A percentile compares a stretch with the other conserved stretches of the same genome.
Conservation (phyloP, 1,140 invertebrate genomes). For the Drusus annulatus region DNA sequence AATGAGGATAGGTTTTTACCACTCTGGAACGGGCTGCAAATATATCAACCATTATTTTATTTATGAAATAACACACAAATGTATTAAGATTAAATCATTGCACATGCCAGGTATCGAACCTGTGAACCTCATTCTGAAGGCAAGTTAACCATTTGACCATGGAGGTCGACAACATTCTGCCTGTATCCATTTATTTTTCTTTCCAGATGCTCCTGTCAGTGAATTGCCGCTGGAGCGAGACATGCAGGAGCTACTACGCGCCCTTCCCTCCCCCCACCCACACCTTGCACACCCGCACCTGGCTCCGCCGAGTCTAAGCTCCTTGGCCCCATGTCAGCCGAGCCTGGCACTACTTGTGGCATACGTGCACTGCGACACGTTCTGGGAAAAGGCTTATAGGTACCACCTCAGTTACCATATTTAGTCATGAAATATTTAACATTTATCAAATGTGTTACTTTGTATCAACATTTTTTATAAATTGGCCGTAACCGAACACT, state of each 20-base stretch:
- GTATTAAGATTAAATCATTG: too few species aligned
- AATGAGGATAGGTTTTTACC: too few species aligned
- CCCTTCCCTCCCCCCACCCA: neutral
- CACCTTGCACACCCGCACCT: neutral
- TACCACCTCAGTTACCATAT: neutral
- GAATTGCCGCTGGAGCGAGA: conserved; percentile 48
- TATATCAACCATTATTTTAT: too few species aligned
- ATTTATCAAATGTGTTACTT: too few species aligned
- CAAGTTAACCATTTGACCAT: neutral
- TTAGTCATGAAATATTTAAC: too few species aligned
- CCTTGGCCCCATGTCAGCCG: neutral
- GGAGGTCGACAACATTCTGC: neutral
- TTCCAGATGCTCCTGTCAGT: conserved; percentile 42
- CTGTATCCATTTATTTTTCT: neutral
- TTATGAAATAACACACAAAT: too few species aligned
- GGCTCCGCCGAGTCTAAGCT: neutral
- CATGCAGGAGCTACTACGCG: conserved; percentile 1
- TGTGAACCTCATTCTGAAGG: too few species aligned
- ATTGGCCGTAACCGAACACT: too few species aligned
- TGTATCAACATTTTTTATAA: too few species aligned
- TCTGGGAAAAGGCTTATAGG: conserved; percentile 52
- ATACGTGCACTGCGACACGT: conserved; percentile 47
- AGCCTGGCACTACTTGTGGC: conserved; percentile 33
- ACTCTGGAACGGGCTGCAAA: too few species aligned
- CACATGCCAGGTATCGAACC: too few species aligned